Conservation (phyloP, 2,888 invertebrate genomes). For the Leptarthrus brevirostris region DNA sequence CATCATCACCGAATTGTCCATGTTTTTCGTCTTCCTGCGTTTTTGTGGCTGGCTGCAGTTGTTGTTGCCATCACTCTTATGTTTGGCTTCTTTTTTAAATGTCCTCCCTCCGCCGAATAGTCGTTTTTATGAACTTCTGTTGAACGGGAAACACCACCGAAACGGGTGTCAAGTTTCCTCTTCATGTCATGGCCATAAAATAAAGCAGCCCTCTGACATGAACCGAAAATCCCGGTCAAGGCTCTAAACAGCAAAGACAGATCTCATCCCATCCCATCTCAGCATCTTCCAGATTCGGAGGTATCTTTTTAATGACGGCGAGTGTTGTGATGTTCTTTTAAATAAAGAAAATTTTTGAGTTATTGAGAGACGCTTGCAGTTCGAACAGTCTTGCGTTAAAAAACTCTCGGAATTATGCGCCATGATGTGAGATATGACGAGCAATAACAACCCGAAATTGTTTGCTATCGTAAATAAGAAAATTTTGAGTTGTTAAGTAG, state of each 20-base stretch:
- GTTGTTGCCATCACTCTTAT: neutral
- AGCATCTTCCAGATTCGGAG: neutral
- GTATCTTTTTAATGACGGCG: constrained; percentile 17
- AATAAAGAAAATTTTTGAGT: constrained; percentile 43
- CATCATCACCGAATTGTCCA: constrained; percentile 5
- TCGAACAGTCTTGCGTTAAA: neutral
- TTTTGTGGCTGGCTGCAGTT: neutral
- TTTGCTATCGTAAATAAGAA: constrained; percentile 21
- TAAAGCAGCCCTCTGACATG: neutral
- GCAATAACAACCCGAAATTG: neutral
- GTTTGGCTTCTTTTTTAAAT: neutral
- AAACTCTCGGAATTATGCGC: neutral
- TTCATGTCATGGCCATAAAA: neutral
- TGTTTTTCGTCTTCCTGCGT: constrained; percentile 8
- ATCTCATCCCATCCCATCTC: neutral
- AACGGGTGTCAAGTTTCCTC: constrained; percentile 4
- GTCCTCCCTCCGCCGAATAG: neutral
- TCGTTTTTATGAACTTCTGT: neutral
- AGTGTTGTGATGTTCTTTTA: neutral
- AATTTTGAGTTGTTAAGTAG: constrained; percentile 25
- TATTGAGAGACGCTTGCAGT: constrained; percentile 41
- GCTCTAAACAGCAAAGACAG: neutral
- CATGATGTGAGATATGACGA: neutral
- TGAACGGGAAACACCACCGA: neutral
- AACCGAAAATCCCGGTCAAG: constrained; percentile 25